A percentile compares a stretch with the other conserved stretches of the same genome.
Evolutionary conservation across 2,113 vertebrate species (phyloP).

Genomic region (Brachirus orientalis): DNA sequence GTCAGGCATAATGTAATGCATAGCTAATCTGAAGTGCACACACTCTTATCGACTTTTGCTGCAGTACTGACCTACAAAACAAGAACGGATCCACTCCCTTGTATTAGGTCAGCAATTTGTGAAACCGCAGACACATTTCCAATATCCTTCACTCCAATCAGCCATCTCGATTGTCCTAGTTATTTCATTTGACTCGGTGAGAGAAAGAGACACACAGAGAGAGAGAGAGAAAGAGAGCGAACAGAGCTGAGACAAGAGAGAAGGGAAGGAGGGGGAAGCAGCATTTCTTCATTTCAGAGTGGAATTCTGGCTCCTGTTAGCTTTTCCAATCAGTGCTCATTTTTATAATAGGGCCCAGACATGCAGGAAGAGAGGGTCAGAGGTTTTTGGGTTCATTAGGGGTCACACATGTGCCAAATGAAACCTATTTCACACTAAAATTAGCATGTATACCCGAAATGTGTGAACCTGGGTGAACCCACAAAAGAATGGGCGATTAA

Average conservation of each 20-base stretch:
- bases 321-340: constrained; percentile 52
- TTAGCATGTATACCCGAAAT: neutral
- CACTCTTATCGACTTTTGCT: constrained; percentile 60
- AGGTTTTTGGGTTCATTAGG: constrained; percentile 32
- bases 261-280: constrained; percentile 35
- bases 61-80: constrained; percentile 74
- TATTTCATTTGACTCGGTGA: constrained; percentile 65
- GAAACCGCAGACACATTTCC: constrained; percentile 72
- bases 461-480: neutral
- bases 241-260: constrained; percentile 46
- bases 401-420: constrained; percentile 62
- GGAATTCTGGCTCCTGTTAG: constrained; percentile 58
- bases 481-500: too few relatives aligned
- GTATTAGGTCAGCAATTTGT: constrained; percentile 76
- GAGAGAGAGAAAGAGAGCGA: constrained; percentile 31
- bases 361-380: constrained; percentile 64
- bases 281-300: constrained; percentile 52
- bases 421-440: neutral
- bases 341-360: constrained; percentile 60
- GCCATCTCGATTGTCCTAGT: constrained; percentile 70
- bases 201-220: constrained; percentile 18
- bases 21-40: constrained; percentile 55
- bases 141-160: constrained; percentile 72
- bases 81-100: constrained; percentile 57
- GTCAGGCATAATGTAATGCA: constrained; percentile 67